phyloP scores from a whole-genome alignment of 2,113 vertebrate genomes.

The Pteruthius melanotis region DNA sequence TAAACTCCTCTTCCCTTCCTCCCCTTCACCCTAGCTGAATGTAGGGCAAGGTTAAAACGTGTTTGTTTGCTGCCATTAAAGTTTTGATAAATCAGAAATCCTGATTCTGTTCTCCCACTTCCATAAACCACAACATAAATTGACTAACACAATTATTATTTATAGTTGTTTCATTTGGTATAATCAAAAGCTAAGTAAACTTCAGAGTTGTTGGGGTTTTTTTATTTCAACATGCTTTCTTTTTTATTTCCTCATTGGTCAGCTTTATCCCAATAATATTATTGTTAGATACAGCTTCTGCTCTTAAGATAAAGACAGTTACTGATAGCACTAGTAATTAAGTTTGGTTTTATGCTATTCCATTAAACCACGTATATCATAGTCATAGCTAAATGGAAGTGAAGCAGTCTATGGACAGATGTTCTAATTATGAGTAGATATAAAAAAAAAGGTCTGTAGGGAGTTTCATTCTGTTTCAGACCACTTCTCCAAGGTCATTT shows the following conservation, averaged over 20 bases:
- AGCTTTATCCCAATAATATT: not conserved
- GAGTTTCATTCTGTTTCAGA: not conserved
- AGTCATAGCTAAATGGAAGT: not conserved
- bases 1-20: not conserved
- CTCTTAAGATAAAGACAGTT: not conserved
- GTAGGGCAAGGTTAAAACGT: not conserved
- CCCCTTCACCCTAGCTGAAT: not conserved
- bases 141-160: not conserved
- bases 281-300: not conserved
- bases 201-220: rapidly evolving
- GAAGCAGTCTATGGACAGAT: not conserved
- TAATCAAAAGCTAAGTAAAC: not conserved
- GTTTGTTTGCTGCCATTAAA: not conserved
- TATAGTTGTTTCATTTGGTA: not conserved
- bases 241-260: not conserved
- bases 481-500: not conserved
- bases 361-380: not conserved
- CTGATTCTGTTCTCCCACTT: not conserved
- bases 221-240: not conserved
- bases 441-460: not conserved
- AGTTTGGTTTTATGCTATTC: not conserved
- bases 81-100: not conserved
- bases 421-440: not conserved
- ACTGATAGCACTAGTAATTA: not conserved
- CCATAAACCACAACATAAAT: not conserved